Evolutionary conservation across 2,888 invertebrate species (phyloP).

Genomic region (Glyphotaelius pellucidus): DNA sequence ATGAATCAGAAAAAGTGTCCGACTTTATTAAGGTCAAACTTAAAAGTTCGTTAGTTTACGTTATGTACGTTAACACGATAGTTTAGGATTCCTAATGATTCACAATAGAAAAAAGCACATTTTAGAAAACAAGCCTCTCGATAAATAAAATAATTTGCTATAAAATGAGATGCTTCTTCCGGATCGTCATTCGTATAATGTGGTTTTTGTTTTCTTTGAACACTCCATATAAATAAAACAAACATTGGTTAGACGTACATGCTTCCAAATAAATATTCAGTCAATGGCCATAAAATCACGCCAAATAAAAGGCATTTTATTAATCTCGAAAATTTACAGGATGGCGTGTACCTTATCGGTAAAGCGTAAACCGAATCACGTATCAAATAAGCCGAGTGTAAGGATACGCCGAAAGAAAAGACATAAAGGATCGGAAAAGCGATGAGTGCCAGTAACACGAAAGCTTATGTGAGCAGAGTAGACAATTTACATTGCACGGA

Average conservation of each 20-base stretch:
- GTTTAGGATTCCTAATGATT: not conserved
- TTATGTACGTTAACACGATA: not conserved
- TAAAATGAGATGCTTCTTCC: not conserved
- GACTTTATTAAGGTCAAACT: not conserved
- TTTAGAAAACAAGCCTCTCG: not conserved
- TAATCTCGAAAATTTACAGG: not conserved
- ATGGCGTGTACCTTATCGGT: not conserved
- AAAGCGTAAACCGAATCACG: not conserved
- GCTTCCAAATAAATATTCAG: not conserved
- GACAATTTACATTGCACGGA: constrained; percentile 25
- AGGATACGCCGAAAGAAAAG: not conserved
- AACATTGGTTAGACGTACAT: not conserved
- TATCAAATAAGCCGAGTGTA: not conserved
- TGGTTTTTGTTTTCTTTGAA: not conserved
- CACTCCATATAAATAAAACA: not conserved
- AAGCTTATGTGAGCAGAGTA: constrained; percentile 8
- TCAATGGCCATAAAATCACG: not conserved
- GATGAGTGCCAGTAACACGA: constrained; percentile 5
- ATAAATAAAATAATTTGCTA: not conserved
- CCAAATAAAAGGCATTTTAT: not conserved
- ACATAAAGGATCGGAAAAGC: not conserved
- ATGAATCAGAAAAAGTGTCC: not conserved
- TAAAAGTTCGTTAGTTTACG: no score
- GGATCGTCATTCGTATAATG: not conserved
- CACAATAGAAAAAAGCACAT: not conserved